Percentiles rank a stretch among this genome's conserved stretches.
These are phyloP conservation scores for Cyrtodaria siliqua DNA, from an alignment of 2,888 invertebrate species.

Conservation along the genomic window DNA sequence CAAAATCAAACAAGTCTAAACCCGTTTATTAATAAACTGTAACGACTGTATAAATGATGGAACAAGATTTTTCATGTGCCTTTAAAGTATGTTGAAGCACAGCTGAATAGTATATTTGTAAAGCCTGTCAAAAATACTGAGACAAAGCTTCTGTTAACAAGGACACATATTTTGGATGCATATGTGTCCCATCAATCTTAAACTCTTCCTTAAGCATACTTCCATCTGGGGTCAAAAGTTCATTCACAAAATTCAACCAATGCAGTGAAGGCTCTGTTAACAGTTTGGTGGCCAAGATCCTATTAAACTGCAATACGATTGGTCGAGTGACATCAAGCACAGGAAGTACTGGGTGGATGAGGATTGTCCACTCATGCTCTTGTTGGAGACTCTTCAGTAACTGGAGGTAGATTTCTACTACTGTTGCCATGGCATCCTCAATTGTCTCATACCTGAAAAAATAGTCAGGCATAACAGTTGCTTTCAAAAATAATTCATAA, in stretches of 20 bases:
- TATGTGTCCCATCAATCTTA: constrained; percentile 65
- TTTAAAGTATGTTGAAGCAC: too few species aligned
- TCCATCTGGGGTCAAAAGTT: constrained; percentile 44
- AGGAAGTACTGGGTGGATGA: constrained; percentile 69
- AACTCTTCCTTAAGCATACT: constrained; percentile 32
- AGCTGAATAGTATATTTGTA: too few species aligned
- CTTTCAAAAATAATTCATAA: too few species aligned
- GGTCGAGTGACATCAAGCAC: constrained; percentile 66
- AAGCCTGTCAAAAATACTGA: too few species aligned
- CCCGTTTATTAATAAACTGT: too few species aligned
- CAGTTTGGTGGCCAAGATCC: constrained; percentile 54
- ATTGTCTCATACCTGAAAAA: constrained; percentile 58
- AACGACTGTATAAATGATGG: too few species aligned
- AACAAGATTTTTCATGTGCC: too few species aligned
- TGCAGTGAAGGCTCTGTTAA: constrained; percentile 42
- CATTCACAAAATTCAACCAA: constrained; percentile 65
- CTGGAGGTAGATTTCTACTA: constrained; percentile 60
- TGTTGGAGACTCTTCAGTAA: constrained; percentile 45
- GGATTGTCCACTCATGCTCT: constrained; percentile 57
- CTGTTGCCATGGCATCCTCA: constrained; percentile 65
- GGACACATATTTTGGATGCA: constrained; percentile 57
- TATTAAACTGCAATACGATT: constrained; percentile 69
- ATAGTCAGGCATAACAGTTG: too few species aligned
- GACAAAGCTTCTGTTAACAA: constrained; percentile 30
- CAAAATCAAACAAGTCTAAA: too few species aligned